Percentiles rank a stretch among this genome's conserved stretches.
Evolutionary conservation across 2,113 vertebrate genomes (phyloP).

Genomic region (Chionomys nivalis): DNA sequence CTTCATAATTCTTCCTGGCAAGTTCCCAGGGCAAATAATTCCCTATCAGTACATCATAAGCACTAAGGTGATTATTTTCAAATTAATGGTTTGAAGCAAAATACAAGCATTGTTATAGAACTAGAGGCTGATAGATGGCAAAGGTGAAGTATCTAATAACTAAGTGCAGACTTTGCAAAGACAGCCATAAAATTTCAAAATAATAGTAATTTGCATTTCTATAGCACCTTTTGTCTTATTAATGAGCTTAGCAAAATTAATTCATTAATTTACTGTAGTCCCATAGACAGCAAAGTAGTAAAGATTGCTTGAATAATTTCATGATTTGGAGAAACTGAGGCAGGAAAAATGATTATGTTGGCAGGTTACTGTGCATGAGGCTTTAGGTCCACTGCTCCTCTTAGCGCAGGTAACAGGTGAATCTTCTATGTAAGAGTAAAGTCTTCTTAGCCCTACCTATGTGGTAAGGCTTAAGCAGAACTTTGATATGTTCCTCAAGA

Average conservation of each 20-base stretch:
- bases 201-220: conserved; percentile 76
- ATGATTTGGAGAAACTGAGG: conserved; percentile 59
- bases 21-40: conserved; percentile 84
- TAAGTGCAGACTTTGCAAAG: conserved; percentile 57
- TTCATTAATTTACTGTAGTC: conserved; percentile 64
- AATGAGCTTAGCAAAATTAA: conserved; percentile 64
- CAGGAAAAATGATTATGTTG: background rate
- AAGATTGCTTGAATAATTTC: conserved; percentile 48
- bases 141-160: conserved; percentile 63
- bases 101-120: conserved; percentile 83
- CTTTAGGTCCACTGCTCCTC: background rate
- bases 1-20: conserved; percentile 78
- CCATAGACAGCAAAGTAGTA: conserved; percentile 15
- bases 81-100: conserved; percentile 84
- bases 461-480: background rate
- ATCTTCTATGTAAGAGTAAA: background rate
- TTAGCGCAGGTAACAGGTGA: background rate
- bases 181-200: conserved; percentile 69
- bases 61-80: conserved; percentile 84
- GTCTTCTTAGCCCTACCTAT: background rate
- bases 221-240: conserved; percentile 69
- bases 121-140: conserved; percentile 72
- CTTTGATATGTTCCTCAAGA: background rate
- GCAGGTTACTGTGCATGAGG: background rate
- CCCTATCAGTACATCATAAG: conserved; percentile 80